Conservation (phyloP, 2,113 vertebrate genomes). For the Xenopus laevis region DNA sequence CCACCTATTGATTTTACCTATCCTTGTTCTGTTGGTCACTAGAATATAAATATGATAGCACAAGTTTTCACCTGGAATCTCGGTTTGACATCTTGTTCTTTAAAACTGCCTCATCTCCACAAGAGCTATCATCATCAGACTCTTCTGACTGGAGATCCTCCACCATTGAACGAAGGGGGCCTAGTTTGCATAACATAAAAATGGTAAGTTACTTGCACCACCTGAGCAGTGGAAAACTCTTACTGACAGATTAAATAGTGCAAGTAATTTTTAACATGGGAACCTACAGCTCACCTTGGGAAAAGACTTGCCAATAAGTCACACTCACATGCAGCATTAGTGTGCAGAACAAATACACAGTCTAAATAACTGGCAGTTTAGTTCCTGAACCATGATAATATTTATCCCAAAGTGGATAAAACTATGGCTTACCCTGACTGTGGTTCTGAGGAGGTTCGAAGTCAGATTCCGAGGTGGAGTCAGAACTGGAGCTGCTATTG, state of each 20-base stretch:
- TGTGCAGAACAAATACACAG: too few species aligned
- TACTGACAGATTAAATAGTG: too few species aligned
- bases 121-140: conserved; percentile 92
- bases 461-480: conserved; percentile 94
- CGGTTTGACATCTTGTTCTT: conserved; percentile 82
- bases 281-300: too few species aligned
- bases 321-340: too few species aligned
- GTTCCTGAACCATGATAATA: too few species aligned
- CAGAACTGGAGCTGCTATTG: conserved; percentile 91
- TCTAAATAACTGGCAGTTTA: too few species aligned
- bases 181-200: conserved; percentile 54
- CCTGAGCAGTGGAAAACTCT: background rate
- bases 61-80: conserved; percentile 79
- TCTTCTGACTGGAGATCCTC: conserved; percentile 93
- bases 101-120: conserved; percentile 80
- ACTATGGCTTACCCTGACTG: conserved; percentile 80
- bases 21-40: too few species aligned
- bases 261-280: too few species aligned
- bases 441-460: conserved; percentile 94
- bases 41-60: too few species aligned
- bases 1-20: too few species aligned
- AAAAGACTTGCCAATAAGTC: too few species aligned
- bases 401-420: too few species aligned
- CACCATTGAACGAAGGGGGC: conserved; percentile 92
- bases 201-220: background rate